A percentile compares a stretch with the other conserved stretches of the same genome.
Evolutionary conservation across 1,140 invertebrate genomes (phyloP).

Genomic region (Caenorhabditis latens): DNA sequence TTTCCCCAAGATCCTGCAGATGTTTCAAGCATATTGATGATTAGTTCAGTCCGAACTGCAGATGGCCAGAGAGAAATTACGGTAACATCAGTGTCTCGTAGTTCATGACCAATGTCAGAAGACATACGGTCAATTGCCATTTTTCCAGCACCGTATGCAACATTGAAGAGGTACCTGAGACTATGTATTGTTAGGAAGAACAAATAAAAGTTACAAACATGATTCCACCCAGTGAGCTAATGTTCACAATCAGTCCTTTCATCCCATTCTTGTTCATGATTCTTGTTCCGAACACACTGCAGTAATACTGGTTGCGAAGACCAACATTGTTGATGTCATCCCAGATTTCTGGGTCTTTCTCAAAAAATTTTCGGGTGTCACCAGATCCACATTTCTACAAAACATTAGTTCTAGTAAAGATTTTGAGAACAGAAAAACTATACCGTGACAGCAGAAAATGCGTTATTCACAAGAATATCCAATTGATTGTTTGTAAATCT

Average conservation of each 20-base stretch:
- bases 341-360: slow-evolving; percentile 75
- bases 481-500: slow-evolving; percentile 78
- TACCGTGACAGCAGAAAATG: slow-evolving; percentile 78
- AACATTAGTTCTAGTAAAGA: neutral
- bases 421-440: neutral
- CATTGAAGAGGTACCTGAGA: slow-evolving; percentile 79
- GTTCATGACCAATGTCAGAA: slow-evolving; percentile 78
- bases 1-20: slow-evolving; percentile 44
- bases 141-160: slow-evolving; percentile 76
- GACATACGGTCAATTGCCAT: slow-evolving; percentile 78
- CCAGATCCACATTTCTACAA: slow-evolving; percentile 66
- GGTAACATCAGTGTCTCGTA: slow-evolving; percentile 78
- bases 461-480: slow-evolving; percentile 80
- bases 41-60: slow-evolving; percentile 78
- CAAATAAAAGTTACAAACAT: neutral
- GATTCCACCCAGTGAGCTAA: slow-evolving; percentile 79
- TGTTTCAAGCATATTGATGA: slow-evolving; percentile 52
- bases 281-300: slow-evolving; percentile 77
- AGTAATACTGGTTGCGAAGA: slow-evolving; percentile 72
- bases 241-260: slow-evolving; percentile 79
- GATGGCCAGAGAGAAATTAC: slow-evolving; percentile 79
- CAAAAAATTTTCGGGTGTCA: slow-evolving; percentile 75
- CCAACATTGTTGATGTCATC: slow-evolving; percentile 80
- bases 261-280: slow-evolving; percentile 78
- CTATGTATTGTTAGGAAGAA: neutral